Percentiles rank a stretch among this genome's conserved stretches.
phyloP scores from a whole-genome alignment of 2,888 invertebrate genomes.

The Anthrax anthrax region DNA sequence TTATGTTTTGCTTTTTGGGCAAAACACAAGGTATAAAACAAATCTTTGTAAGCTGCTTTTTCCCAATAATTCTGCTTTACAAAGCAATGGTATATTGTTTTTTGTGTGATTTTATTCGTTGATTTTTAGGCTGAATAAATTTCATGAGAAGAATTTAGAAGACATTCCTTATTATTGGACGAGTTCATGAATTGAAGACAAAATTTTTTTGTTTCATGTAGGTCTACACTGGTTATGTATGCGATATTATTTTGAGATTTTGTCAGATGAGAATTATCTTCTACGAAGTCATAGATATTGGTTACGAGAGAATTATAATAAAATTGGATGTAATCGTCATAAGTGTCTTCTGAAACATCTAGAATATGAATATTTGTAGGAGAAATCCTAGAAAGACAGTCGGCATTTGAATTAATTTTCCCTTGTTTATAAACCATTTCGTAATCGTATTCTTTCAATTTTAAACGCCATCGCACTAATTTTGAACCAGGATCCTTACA shows the following conservation, averaged over 20 bases:
- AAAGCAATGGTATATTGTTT: constrained; percentile 4
- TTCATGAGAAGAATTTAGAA: constrained; percentile 1
- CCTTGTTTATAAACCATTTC: constrained; percentile 16
- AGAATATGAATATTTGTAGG: not conserved
- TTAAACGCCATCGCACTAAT: constrained; percentile 18
- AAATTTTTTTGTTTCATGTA: not conserved
- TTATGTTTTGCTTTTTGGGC: no score
- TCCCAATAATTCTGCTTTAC: constrained; percentile 1
- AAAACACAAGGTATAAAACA: not conserved
- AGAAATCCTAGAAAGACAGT: constrained; percentile 11
- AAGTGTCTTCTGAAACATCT: not conserved
- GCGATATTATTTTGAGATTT: not conserved
- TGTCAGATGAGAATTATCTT: not conserved
- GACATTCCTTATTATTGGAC: constrained; percentile 1
- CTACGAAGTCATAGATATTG: constrained; percentile 1
- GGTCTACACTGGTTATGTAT: constrained; percentile 1
- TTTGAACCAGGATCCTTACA: constrained; percentile 15
- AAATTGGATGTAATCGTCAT: constrained; percentile 6
- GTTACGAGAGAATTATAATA: constrained; percentile 3
- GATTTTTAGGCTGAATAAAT: constrained; percentile 4
- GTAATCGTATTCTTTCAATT: constrained; percentile 19
- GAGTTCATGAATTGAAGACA: not conserved
- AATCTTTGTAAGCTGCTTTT: not conserved
- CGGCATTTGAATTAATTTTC: constrained; percentile 18
- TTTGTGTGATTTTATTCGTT: not conserved